Evolutionary conservation across 1,140 invertebrate genomes (phyloP).

Genomic region (Venustaconcha ellipsiformis): DNA sequence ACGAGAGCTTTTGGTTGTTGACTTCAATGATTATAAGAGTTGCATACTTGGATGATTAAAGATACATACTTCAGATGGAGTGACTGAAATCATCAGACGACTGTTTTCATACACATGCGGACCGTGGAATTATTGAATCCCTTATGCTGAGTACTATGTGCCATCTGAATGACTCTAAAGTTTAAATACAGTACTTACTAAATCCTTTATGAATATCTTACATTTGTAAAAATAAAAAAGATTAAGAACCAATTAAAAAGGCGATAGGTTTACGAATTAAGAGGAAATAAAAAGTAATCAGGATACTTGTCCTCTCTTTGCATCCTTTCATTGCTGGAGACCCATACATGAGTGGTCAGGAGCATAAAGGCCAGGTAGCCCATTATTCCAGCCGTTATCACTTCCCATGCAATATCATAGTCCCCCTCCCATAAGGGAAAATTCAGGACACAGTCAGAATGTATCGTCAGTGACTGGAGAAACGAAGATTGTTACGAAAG

Average conservation of each 20-base stretch:
- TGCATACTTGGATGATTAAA: too few relatives aligned
- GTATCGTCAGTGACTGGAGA: conserved; percentile 15
- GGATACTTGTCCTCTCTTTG: conserved; percentile 13
- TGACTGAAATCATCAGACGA: too few relatives aligned
- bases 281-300: not conserved
- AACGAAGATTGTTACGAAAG: not conserved
- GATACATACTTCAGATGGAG: too few relatives aligned
- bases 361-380: conserved; percentile 27
- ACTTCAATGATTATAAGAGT: too few relatives aligned
- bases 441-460: conserved; percentile 15
- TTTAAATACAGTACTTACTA: too few relatives aligned
- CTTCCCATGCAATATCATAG: conserved; percentile 20
- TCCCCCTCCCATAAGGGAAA: conserved; percentile 34
- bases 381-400: conserved; percentile 20
- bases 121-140: too few relatives aligned
- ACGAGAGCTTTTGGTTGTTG: too few relatives aligned
- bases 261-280: not conserved
- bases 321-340: conserved; percentile 11
- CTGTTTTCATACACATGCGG: too few relatives aligned
- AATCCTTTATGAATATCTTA: too few relatives aligned
- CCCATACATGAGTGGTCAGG: conserved; percentile 8
- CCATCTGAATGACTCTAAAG: too few relatives aligned
- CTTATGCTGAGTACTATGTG: too few relatives aligned
- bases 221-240: too few relatives aligned
- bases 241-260: conserved; percentile 2